phyloP scores from a whole-genome alignment of 2,888 invertebrate genomes.

The Zelleria hepariella region DNA sequence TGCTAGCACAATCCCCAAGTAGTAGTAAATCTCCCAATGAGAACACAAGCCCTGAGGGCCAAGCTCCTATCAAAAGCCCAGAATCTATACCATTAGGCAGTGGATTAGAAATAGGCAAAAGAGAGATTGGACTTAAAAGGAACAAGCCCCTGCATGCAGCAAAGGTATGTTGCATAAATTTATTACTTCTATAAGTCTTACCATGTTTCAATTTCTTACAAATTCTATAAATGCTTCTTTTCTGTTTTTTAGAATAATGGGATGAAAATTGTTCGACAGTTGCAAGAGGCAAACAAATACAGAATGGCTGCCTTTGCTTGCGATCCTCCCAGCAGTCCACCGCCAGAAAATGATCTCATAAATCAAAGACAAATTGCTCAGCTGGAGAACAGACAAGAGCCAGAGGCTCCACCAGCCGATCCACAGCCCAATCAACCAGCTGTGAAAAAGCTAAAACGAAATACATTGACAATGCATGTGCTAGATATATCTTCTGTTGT shows the following conservation, averaged over 20 bases:
- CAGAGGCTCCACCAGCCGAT: conserved; percentile 39
- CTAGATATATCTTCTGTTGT: conserved; percentile 85
- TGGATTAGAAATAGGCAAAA: conserved; percentile 39
- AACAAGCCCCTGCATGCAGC: conserved; percentile 37
- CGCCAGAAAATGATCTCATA: conserved; percentile 60
- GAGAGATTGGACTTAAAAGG: conserved; percentile 44
- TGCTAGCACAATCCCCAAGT: conserved; percentile 13
- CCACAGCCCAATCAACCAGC: conserved; percentile 50
- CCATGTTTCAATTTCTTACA: not conserved
- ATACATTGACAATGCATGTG: conserved; percentile 86
- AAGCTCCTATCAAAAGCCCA: conserved; percentile 30
- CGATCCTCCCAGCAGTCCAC: conserved; percentile 42
- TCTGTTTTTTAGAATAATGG: conserved; percentile 60
- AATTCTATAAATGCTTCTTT: not conserved
- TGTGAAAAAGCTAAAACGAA: conserved; percentile 73
- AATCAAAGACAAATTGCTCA: conserved; percentile 63
- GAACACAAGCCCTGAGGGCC: conserved; percentile 25
- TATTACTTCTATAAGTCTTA: not conserved
- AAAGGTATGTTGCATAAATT: not conserved
- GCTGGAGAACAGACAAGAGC: conserved; percentile 46
- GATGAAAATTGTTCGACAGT: conserved; percentile 58
- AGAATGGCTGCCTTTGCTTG: conserved; percentile 69
- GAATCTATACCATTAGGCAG: conserved; percentile 29
- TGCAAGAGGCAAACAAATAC: conserved; percentile 65
- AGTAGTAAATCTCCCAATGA: conserved; percentile 25